Base-by-base conservation (phyloP, 2,888 invertebrate genomes). In the Antheraea yamamai region DNA sequence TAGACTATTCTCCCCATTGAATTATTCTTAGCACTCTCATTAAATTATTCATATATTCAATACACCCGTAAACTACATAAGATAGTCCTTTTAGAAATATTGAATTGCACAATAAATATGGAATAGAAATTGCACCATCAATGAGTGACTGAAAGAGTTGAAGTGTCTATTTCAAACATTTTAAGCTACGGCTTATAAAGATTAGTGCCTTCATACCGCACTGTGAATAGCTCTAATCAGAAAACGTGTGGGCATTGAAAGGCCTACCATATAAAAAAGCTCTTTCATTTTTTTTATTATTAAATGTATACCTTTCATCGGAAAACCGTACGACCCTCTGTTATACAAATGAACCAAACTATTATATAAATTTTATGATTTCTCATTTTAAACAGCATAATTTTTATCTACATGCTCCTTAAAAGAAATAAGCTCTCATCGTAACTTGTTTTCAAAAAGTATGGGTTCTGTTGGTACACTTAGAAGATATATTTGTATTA, bases 191-290 rank as follows among this genome's bases (percentile, higher is more conserved):
- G 16, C 30, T 66, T 66, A 30, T 66, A 14, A 66, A 30, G 30
- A 8, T 61, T 58, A 64, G 64, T 14, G 16, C 30, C n/a, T 64
- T 14, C 23, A 26, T 26, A 26, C 64, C 26, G 64, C 64, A 12
- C 61, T 61, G 10, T 61, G 64, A 66, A 66, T 66, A 18, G 64
- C 30, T 30, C 64, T 66, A 66, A 66, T 66, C 64, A 66, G 30
- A 30, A 23, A 26, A 26, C 64, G 14, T 66, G 16, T 16, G 6
- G 61, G 7, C 30, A 7, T 66, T 30, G 16, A 16, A 64, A 64
- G 3, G 64, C 26, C 4, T 14, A 16, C 23, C 23, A 61, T 55
- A 30, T 23, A 3, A 66, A 26, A 3, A 18, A 66, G 30, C 14
- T 30, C 30, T 66, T 66, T 26, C n/a, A 12, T 12, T 14, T 26